Conservation (phyloP, 2,888 invertebrate species). For the Platerodrilus igneus region DNA sequence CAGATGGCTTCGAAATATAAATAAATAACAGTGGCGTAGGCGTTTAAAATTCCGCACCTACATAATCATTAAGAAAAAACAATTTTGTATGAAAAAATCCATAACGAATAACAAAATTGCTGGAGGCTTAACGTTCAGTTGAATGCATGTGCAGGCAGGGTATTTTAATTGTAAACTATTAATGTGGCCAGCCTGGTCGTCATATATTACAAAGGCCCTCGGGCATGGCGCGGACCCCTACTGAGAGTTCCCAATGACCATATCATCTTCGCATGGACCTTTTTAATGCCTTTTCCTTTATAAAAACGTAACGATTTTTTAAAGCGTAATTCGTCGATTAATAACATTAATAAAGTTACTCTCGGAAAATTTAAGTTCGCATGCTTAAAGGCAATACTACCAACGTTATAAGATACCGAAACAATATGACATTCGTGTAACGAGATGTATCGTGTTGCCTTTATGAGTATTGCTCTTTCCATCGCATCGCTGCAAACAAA, state of each 20-base stretch:
- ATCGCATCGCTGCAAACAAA: too few species aligned
- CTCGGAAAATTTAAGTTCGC: constrained; percentile 36
- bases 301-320: constrained; percentile 13
- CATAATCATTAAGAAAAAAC: too few species aligned
- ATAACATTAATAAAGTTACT: constrained; percentile 26
- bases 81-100: too few species aligned
- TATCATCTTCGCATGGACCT: constrained; percentile 32
- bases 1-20: too few species aligned
- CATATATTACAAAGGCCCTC: constrained; percentile 44
- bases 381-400: constrained; percentile 41
- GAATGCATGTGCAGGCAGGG: constrained; percentile 26
- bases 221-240: constrained; percentile 43
- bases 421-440: constrained; percentile 39
- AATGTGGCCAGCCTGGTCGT: constrained; percentile 39
- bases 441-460: constrained; percentile 36
- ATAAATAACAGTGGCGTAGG: too few species aligned
- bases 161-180: constrained; percentile 43
- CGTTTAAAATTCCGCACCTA: too few species aligned
- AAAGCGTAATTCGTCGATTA: constrained; percentile 11
- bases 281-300: constrained; percentile 18
- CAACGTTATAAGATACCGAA: constrained; percentile 39
- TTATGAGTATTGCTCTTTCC: constrained; percentile 18
- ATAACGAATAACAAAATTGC: constrained; percentile 12
- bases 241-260: constrained; percentile 44
- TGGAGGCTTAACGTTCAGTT: constrained; percentile 17